A percentile compares a stretch with the other conserved stretches of the same genome.
Conservation (phyloP, 2,888 invertebrate species). For the Tipula vernalis region DNA sequence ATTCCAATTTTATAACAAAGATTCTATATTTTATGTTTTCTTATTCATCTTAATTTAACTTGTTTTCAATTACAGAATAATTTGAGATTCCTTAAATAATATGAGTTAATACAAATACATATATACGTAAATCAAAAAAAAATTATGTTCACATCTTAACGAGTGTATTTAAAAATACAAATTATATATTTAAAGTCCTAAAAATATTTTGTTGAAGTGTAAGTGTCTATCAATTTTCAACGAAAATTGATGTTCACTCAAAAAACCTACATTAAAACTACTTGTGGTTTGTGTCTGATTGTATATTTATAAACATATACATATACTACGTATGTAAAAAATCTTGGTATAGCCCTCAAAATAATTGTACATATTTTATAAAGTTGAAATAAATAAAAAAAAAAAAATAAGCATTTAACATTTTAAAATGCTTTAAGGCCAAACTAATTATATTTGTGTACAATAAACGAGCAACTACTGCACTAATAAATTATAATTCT, state of each 20-base stretch:
- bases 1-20: not conserved
- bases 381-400: not conserved
- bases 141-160: not conserved
- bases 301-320: not conserved
- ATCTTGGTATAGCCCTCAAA: not conserved
- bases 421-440: not conserved
- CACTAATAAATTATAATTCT: slow-evolving; percentile 4
- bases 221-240: not conserved
- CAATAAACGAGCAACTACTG: not conserved
- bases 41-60: not conserved
- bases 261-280: not conserved
- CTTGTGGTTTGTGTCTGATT: not conserved
- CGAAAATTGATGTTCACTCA: not conserved
- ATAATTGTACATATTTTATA: not conserved
- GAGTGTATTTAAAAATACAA: not conserved
- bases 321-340: not conserved
- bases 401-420: not conserved
- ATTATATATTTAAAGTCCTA: not conserved
- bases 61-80: not conserved
- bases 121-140: not conserved
- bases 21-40: not conserved
- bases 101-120: not conserved
- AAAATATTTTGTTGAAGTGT: not conserved
- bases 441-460: slow-evolving; percentile 4
- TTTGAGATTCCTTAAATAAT: not conserved